Percentiles rank a stretch among this genome's conserved stretches.
These are phyloP conservation scores for Abrostola tripartita DNA, from an alignment of 2,888 invertebrate species.

Conservation along the genomic window DNA sequence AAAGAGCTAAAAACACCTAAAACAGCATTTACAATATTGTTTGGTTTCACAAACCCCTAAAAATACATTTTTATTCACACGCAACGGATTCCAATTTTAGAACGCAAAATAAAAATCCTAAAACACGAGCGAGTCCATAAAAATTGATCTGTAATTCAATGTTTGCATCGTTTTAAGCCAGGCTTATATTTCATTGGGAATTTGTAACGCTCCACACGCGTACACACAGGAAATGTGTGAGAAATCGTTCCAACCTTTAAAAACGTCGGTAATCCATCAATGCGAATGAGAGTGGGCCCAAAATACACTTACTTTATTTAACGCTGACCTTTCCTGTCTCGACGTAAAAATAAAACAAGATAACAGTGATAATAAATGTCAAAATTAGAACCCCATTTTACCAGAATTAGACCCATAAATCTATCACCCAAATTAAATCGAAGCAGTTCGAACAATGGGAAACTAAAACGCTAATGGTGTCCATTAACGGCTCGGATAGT, in stretches of 20 bases:
- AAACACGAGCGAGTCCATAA: constrained; percentile 21
- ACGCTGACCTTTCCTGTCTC: constrained; percentile 1
- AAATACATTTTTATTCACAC: neutral
- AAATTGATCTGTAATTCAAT: constrained; percentile 30
- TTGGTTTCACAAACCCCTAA: neutral
- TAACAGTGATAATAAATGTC: constrained; percentile 2
- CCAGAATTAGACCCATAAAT: constrained; percentile 20
- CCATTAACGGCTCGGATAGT: constrained; percentile 61
- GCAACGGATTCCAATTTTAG: constrained; percentile 3
- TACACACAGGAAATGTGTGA: constrained; percentile 9
- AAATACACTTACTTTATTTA: constrained; percentile 16
- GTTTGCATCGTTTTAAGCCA: constrained; percentile 32
- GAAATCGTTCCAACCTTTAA: constrained; percentile 31
- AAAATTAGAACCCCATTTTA: constrained; percentile 16
- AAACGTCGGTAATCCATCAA: constrained; percentile 43
- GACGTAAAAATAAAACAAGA: constrained; percentile 8
- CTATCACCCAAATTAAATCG: constrained; percentile 37
- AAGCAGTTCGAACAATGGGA: constrained; percentile 51
- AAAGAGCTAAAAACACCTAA: neutral
- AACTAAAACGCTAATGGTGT: constrained; percentile 58
- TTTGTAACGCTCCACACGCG: constrained; percentile 21
- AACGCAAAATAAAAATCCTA: neutral
- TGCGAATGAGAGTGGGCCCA: constrained; percentile 11
- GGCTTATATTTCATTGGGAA: constrained; percentile 31
- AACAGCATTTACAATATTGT: constrained; percentile 3